Base-by-base conservation (phyloP, 2,888 invertebrate genomes). In the Eulithis prunata region DNA sequence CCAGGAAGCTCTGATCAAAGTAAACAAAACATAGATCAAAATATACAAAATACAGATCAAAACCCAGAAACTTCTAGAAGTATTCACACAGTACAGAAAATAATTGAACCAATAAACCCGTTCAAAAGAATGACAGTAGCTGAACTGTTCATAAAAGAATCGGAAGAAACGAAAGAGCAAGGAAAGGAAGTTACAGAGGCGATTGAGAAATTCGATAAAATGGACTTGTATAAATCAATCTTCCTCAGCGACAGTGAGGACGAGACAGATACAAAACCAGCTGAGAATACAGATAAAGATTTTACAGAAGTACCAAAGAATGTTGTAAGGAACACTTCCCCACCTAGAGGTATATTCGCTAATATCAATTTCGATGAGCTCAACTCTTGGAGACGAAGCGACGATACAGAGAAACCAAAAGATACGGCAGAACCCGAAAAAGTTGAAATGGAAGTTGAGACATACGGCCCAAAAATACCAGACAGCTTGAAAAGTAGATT, bases 151-250 rank as follows among this genome's bases (percentile, higher is more conserved):
- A 43, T 92, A 38, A 90, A 90, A 71, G 93, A 93, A 83, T 90
- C 90, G 0, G 91, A 92, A 73, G 86, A 86, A 60, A 81, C 66
- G 8, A 86, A 86, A 70, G 75, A 84, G 3, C 75, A 82, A 71
- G 83, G 79, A 0, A 76, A 73, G 4, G 83, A 81, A 76, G 85
- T 90, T 0, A 85, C 85, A 0, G 87, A 91, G 57, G 89, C 93
- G 0, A 93, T 93, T 64, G 85, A 92, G 14, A 88, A 90, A 73
- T 93, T 93, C 64, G 91, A 93, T 65, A 93, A 88, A 87, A 91
- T 93, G 84, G 98, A 98, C 86, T 90, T 99, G 4, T 99, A 98
- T 80, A 97, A 97, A 86, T 96, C 97, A 0, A 97, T 99, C 77
- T 99, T 99, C 82, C 94, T 97, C 36, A 96, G 96, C 77, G 97